Percentiles rank a stretch among this genome's conserved stretches.
phyloP scores from a whole-genome alignment of 2,888 invertebrate species.

The Cremastinae sp. region DNA sequence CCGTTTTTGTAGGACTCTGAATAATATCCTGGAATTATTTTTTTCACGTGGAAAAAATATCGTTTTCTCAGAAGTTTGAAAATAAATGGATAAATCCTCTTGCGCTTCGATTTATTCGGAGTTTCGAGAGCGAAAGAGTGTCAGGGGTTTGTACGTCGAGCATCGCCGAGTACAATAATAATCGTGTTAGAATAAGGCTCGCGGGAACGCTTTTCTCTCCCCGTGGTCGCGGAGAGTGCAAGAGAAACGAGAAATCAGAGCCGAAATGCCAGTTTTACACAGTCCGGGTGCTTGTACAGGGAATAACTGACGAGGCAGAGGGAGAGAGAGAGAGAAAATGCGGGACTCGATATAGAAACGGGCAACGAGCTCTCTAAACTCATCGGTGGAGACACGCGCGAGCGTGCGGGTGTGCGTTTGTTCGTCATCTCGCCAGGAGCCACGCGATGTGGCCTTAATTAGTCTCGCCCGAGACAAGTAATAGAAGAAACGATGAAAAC shows the following conservation, averaged over 20 bases:
- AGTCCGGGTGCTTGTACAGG: conserved; percentile 35
- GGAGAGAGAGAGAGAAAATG: conserved; percentile 7
- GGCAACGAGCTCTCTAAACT: conserved; percentile 50
- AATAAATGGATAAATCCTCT: too few species aligned
- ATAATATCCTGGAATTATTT: too few species aligned
- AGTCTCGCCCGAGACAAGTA: conserved; percentile 50
- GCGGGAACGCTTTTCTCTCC: conserved; percentile 9
- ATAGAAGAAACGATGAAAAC: neutral
- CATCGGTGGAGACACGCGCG: conserved; percentile 38
- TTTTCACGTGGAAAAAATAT: too few species aligned
- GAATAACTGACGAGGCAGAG: conserved; percentile 21
- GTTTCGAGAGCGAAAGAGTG: conserved; percentile 23
- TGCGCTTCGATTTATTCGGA: neutral
- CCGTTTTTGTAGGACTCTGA: too few species aligned
- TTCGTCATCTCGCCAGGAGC: conserved; percentile 48
- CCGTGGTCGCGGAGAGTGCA: conserved; percentile 20
- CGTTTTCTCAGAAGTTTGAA: too few species aligned
- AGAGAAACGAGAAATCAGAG: conserved; percentile 49
- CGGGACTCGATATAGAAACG: conserved; percentile 59
- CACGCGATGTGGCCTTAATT: conserved; percentile 59
- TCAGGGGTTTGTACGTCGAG: conserved; percentile 15
- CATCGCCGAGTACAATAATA: conserved; percentile 40
- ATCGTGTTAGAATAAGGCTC: conserved; percentile 41
- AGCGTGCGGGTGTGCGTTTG: conserved; percentile 27
- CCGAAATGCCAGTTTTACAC: conserved; percentile 55